Conservation (phyloP, 2,888 invertebrate genomes). For the Eristalis intricaria region DNA sequence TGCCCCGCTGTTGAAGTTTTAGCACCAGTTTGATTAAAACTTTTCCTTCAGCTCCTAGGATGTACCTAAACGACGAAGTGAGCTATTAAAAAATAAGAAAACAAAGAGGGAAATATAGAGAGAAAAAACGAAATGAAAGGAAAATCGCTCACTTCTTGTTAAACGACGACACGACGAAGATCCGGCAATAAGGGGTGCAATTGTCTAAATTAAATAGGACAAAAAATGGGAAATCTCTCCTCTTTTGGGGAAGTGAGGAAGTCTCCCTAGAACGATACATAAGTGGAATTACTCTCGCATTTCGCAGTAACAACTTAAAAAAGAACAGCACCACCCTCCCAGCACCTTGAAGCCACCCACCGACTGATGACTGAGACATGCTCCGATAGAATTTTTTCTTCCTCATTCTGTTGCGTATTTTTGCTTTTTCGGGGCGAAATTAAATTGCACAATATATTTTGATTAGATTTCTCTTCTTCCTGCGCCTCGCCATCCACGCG, state of each 20-base stretch:
- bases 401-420: background rate
- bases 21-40: conserved; percentile 66
- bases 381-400: conserved; percentile 22
- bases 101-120: background rate
- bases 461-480: conserved; percentile 54
- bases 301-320: conserved; percentile 23
- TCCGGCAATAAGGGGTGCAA: conserved; percentile 47
- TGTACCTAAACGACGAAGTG: conserved; percentile 39
- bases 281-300: conserved; percentile 45
- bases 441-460: conserved; percentile 69
- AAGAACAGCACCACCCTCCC: background rate
- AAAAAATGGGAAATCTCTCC: conserved; percentile 10
- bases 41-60: conserved; percentile 54
- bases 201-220: conserved; percentile 67
- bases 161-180: conserved; percentile 50
- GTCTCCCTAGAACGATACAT: conserved; percentile 5
- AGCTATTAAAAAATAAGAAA: conserved; percentile 44
- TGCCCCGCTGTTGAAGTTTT: conserved; percentile 26
- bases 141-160: conserved; percentile 58
- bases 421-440: conserved; percentile 52
- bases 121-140: conserved; percentile 3
- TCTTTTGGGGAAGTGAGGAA: conserved; percentile 19
- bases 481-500: background rate
- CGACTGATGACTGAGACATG: conserved; percentile 24
- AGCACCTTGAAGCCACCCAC: background rate